Evolutionary conservation across 2,888 invertebrate genomes (phyloP).

Genomic region (Epinotia bilunana): DNA sequence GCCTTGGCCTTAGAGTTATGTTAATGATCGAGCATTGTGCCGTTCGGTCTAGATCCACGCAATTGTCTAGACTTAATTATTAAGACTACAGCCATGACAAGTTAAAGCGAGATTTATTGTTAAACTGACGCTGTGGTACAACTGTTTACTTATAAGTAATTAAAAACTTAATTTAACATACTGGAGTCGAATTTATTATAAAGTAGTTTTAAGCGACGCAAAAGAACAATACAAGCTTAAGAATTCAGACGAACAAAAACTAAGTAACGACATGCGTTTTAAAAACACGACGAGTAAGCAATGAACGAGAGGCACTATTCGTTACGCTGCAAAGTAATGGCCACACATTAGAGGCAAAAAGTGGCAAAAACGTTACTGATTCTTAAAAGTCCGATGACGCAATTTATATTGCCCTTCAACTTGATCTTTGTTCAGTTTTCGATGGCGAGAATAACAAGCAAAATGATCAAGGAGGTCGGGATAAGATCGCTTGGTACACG

Average conservation of each 20-base stretch:
- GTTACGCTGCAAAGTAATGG: slow-evolving; percentile 24
- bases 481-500: slow-evolving; percentile 19
- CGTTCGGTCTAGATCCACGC: slow-evolving; percentile 33
- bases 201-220: background rate
- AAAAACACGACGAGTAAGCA: background rate
- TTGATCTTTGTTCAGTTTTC: slow-evolving; percentile 11
- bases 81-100: slow-evolving; percentile 14
- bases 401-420: slow-evolving; percentile 17
- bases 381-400: slow-evolving; percentile 28
- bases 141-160: background rate
- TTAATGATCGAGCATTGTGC: slow-evolving; percentile 55
- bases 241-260: slow-evolving; percentile 8
- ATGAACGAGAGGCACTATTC: background rate
- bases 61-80: slow-evolving; percentile 17
- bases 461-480: slow-evolving; percentile 27
- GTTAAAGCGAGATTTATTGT: background rate
- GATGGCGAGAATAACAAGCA: slow-evolving; percentile 25
- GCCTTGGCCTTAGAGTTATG: slow-evolving; percentile 78
- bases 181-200: background rate
- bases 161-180: background rate
- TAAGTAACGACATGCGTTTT: background rate
- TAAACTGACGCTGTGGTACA: background rate
- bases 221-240: slow-evolving; percentile 14
- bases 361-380: slow-evolving; percentile 5
- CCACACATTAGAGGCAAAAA: slow-evolving; percentile 21